Conservation (phyloP, 2,113 vertebrate genomes). For the Progne subis region DNA sequence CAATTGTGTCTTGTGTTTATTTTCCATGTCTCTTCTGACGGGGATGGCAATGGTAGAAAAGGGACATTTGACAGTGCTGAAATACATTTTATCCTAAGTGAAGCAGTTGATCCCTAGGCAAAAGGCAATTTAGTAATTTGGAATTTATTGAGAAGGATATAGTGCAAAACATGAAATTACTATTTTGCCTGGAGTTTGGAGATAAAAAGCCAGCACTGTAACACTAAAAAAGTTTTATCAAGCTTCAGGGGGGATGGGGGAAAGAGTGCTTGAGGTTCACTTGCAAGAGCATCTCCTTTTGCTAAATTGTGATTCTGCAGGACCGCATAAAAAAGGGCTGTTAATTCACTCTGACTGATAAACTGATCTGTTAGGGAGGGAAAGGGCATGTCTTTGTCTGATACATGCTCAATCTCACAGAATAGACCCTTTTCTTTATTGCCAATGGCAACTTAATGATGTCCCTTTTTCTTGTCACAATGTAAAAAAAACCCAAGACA, state of each 20-base stretch:
- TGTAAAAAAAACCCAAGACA: background rate
- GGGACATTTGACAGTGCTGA: background rate
- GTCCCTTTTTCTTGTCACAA: background rate
- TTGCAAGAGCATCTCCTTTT: background rate
- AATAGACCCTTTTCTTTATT: background rate
- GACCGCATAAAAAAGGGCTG: background rate
- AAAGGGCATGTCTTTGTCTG: background rate
- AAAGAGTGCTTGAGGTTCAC: background rate
- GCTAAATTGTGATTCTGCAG: background rate
- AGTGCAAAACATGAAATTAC: background rate
- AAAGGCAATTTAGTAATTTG: background rate
- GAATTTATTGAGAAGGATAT: background rate
- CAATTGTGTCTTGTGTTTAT: background rate
- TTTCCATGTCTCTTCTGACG: rapidly evolving
- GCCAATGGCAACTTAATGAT: background rate
- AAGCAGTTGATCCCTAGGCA: background rate
- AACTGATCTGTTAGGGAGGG: background rate
- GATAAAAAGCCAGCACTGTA: background rate
- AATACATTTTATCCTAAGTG: background rate
- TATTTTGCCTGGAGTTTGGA: background rate
- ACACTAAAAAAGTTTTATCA: background rate
- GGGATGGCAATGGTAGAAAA: background rate
- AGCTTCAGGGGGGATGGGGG: background rate
- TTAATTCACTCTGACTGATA: background rate
- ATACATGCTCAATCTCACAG: background rate